Evolutionary conservation across 2,888 invertebrate species (phyloP), one percentile per base, ranked within the genome.

Genomic region (Teleiodes luculella): DNA sequence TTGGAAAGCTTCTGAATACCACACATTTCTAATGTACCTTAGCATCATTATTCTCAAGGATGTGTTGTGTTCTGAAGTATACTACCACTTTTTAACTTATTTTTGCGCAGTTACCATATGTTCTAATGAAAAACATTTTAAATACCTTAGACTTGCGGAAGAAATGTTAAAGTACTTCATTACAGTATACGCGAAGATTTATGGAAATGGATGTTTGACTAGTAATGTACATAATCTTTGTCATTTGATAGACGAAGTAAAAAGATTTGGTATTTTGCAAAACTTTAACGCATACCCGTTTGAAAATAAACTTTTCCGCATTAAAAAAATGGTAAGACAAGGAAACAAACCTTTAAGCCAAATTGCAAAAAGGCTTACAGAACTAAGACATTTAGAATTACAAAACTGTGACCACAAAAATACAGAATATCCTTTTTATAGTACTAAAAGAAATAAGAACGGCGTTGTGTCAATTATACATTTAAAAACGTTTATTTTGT

Each of bases 1-100:
- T 51, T 67, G 67, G 65, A 67, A 67, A 53, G 65, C 54, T 5
- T 55, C 58, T 5, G 66, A 67, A 57, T 64, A 33, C 39, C 46
- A 62, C 14, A 53, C 58, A 7, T 65, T 66, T 55, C 55, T 64
- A 11, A 35, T 49, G n/a, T 64, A 64, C 49, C 37, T 59, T 11
- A 63, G 63, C 35, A 48, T 60, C 2, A 39, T 65, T 3, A 61
- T 62, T 14, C 48, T 64, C 8, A 57, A 55, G 6, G 20, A 62
- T 13, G 43, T 57, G 10, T 35, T 63, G 7, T 7, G 20, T 0
- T 1, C n/a, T 13, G 58, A 59, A 7, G 56, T 53, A 13, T 60
- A 51, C 41, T 8, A 16, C 18, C 65, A 67, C 46, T 69, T 66
- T 54, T 31, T 65, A 20, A 18, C 7, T 6, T 35, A 67, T 1